Conservation (phyloP, 2,113 vertebrate genomes). For the Callaeas wilsoni region DNA sequence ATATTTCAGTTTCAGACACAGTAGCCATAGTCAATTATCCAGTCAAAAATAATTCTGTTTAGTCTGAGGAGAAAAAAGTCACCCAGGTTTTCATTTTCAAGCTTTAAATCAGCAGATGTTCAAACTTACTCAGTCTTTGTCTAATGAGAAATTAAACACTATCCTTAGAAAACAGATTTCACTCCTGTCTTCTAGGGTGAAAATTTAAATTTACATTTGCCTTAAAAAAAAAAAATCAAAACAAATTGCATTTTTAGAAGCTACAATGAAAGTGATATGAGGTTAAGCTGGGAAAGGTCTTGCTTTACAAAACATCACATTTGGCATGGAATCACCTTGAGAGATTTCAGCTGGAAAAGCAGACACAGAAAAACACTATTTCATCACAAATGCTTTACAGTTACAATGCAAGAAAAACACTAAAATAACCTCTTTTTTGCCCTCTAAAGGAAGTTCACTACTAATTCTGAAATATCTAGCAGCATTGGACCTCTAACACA, state of each 20-base stretch:
- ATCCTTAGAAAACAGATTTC: not conserved
- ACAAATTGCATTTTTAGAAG: not conserved
- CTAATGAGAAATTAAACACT: constrained; percentile 28
- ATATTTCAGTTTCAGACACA: constrained; percentile 14
- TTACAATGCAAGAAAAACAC: not conserved
- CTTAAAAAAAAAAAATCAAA: not conserved
- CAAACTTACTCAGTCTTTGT: constrained; percentile 19
- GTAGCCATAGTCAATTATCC: constrained; percentile 40
- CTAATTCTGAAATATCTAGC: not conserved
- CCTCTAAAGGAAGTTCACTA: not conserved
- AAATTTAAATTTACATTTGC: not conserved
- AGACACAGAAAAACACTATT: not conserved
- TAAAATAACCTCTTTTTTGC: not conserved
- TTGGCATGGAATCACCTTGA: not conserved
- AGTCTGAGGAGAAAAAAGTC: not conserved
- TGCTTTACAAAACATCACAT: not conserved
- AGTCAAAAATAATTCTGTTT: constrained; percentile 31
- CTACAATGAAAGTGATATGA: not conserved
- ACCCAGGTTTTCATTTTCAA: not conserved
- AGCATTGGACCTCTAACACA: not conserved
- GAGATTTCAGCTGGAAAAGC: not conserved
- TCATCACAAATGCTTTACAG: not conserved
- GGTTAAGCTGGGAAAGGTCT: not conserved
- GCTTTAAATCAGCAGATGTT: constrained; percentile 13
- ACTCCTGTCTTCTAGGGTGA: not conserved